phyloP scores from a whole-genome alignment of 1,140 invertebrate genomes.

The Nephotettix cincticeps region DNA sequence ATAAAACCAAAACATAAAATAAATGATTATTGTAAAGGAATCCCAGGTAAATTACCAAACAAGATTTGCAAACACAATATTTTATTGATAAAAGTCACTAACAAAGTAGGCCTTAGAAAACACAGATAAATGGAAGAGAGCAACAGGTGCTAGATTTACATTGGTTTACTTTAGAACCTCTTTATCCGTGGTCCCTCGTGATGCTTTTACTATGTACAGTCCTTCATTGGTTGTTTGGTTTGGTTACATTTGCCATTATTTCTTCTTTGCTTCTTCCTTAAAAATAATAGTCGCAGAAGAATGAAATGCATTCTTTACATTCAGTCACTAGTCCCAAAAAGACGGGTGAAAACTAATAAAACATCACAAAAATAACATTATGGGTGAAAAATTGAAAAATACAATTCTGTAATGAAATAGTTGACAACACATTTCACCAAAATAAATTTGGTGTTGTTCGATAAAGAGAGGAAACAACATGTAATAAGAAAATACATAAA shows the following conservation, averaged over 20 bases:
- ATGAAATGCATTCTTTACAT: slow-evolving; percentile 6
- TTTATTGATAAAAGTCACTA: slow-evolving; percentile 19
- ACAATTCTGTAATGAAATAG: background rate
- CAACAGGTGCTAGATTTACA: background rate
- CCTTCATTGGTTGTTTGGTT: background rate
- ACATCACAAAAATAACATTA: background rate
- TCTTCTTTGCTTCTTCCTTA: slow-evolving; percentile 18
- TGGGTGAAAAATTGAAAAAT: background rate
- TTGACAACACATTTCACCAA: background rate
- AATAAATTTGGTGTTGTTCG: background rate
- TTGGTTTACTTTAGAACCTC: slow-evolving; percentile 13
- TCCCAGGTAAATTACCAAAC: too few species aligned
- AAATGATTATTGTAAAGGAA: too few species aligned
- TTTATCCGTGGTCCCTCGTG: slow-evolving; percentile 9
- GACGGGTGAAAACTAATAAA: background rate
- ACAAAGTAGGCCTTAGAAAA: slow-evolving; percentile 23
- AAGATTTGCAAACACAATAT: slow-evolving; percentile 22
- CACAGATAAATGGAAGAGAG: slow-evolving; percentile 16
- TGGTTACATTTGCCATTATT: slow-evolving; percentile 1
- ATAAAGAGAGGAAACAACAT: background rate
- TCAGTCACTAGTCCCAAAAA: background rate
- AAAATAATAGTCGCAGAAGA: background rate
- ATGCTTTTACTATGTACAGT: slow-evolving; percentile 10
- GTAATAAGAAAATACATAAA: background rate
- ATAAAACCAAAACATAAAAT: too few species aligned